phyloP scores from a whole-genome alignment of 2,797 vertebrate species.

The Brachyrhaphis roseni region DNA sequence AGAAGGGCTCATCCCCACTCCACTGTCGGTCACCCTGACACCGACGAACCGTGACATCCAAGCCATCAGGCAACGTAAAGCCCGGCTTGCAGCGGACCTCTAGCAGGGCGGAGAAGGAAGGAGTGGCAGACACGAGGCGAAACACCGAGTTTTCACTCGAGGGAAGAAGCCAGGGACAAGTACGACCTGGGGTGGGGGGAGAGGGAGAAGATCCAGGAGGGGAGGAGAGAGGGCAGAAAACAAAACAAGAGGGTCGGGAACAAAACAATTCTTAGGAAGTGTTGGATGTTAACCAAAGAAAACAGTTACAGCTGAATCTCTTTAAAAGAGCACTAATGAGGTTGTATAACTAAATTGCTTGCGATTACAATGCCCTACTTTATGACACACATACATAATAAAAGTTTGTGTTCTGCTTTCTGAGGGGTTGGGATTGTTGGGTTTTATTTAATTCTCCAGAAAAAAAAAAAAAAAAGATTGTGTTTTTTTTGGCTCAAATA shows the following conservation, averaged over 20 bases:
- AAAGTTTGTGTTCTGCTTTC: conserved; percentile 38
- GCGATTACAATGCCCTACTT: conserved; percentile 28
- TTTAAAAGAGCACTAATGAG: conserved; percentile 47
- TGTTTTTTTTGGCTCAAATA: conserved; percentile 47
- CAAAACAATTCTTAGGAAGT: conserved; percentile 23
- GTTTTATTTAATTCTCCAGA: conserved; percentile 40
- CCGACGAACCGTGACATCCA: conserved; percentile 78
- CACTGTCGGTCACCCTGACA: conserved; percentile 87
- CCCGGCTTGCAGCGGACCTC: conserved; percentile 82
- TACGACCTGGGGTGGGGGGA: conserved; percentile 71
- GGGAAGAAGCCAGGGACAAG: conserved; percentile 84
- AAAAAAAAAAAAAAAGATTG: conserved; percentile 17
- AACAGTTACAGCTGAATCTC: conserved; percentile 6
- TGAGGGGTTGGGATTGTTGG: background rate
- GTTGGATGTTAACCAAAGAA: conserved; percentile 13
- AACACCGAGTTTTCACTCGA: conserved; percentile 59
- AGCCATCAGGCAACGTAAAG: conserved; percentile 73
- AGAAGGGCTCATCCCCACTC: conserved; percentile 83
- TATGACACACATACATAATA: conserved; percentile 35
- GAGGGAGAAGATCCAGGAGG: background rate
- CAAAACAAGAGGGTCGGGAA: background rate
- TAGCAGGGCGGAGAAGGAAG: conserved; percentile 82
- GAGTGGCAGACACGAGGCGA: conserved; percentile 78
- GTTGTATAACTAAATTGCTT: conserved; percentile 42
- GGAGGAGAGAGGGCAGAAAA: conserved; percentile 2